Evolutionary conservation across 2,113 vertebrate species (phyloP), one percentile per base, ranked within the genome.

Genomic region (Rhinoptilus africanus): DNA sequence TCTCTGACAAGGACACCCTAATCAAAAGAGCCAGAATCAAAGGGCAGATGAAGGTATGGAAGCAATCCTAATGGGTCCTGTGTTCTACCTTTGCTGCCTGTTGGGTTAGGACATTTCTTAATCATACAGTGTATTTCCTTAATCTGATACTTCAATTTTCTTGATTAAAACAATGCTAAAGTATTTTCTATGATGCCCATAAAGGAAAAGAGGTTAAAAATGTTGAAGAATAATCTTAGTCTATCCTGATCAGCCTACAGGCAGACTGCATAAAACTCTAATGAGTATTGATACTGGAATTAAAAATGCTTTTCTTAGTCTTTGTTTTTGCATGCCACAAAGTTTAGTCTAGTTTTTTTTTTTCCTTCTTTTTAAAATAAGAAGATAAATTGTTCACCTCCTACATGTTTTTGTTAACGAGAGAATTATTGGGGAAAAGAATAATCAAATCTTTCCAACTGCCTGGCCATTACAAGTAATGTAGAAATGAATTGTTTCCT

Each of bases 1-100:
- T 99, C 98, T 98, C 96, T 97, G 91, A 98, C 98, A 99, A 99
- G 99, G 98, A 99, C 98, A 96, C 98, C 97, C 92, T 97, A 98
- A 98, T 98, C 97, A 98, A 96, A 98, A 91, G 86, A 95, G 91
- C 60, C 32, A 59, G 81, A 85, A 93, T 35, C 66, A 88, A 85
- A 91, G 75, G 50, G 50, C 43, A 85, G 34, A 63, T 57, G 60
- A 59, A 39, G 45, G 60, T 14, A 82, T 24, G n/a, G 73, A 96
- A n/a, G 8, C 54, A 91, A 14, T 89, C 57, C 23, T 91, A 56
- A 63, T n/a, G 45, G 56, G 60, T 94, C 76, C 67, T 80, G 12
- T 85, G 54, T 97, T 89, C 47, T 96, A 30, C 53, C 35, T 93
- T 86, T 72, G 27, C 12, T 94, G 60, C 48, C 54, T 87, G 88